A percentile compares a stretch with the other conserved stretches of the same genome.
Evolutionary conservation across 2,888 invertebrate genomes (phyloP).

Genomic region (Pandemis cinnamomeana): DNA sequence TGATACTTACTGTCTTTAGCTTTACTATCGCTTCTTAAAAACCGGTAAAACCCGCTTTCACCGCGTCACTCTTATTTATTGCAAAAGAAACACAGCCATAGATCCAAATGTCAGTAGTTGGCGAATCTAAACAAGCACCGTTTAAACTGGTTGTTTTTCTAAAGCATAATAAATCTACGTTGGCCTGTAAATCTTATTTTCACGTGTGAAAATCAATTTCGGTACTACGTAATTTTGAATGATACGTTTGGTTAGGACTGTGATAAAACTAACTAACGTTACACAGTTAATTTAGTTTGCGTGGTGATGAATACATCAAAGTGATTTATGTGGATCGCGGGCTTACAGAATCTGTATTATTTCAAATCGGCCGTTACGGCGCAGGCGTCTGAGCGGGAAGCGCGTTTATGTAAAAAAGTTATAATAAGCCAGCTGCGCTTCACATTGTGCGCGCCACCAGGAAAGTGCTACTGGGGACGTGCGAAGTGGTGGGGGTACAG

Average conservation of each 20-base stretch:
- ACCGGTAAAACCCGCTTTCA: constrained; percentile 25
- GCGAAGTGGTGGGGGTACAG: no score
- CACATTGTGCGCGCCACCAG: not conserved
- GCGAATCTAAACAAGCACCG: constrained; percentile 29
- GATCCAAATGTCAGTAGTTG: constrained; percentile 15
- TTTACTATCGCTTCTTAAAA: not conserved
- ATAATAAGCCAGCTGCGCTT: constrained; percentile 1
- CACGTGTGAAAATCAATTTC: constrained; percentile 38
- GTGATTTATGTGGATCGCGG: constrained; percentile 45
- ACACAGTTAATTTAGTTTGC: constrained; percentile 30
- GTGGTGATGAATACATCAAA: constrained; percentile 48
- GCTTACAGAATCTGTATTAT: constrained; percentile 18
- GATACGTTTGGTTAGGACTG: constrained; percentile 41
- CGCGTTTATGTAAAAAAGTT: constrained; percentile 5
- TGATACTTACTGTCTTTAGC: not conserved
- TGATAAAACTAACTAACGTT: constrained; percentile 36
- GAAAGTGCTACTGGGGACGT: not conserved
- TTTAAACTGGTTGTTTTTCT: constrained; percentile 32
- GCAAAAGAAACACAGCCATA: constrained; percentile 29
- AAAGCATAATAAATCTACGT: constrained; percentile 33
- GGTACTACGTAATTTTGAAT: constrained; percentile 17
- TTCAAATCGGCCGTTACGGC: constrained; percentile 18
- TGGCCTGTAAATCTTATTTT: constrained; percentile 31
- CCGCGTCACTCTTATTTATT: constrained; percentile 28
- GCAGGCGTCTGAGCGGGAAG: not conserved